Base-by-base conservation (phyloP, 1,140 invertebrate genomes). In the Hypothenemus hampei region DNA sequence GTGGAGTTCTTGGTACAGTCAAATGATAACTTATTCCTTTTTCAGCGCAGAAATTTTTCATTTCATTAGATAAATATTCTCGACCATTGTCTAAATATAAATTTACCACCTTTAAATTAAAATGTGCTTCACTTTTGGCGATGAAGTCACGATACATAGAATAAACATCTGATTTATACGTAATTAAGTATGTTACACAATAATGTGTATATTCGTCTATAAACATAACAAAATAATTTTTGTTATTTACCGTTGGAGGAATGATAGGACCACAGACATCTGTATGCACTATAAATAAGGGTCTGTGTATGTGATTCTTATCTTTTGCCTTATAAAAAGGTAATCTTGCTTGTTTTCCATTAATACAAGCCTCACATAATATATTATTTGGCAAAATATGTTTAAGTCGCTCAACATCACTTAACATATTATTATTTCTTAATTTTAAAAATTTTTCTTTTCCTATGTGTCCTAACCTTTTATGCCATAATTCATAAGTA, bases 21-120 rank as follows among this genome's bases (percentile, higher is more conserved):
- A 66, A 70, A 47, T 77, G 67, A 67, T 75, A 74, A 11, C 51
- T 60, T 48, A 78, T 78, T 4, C 76, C 75, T 41, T 68, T 72
- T 52, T 68, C 35, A 23, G 61, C 44, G 66, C 68, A 74, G 62
- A 59, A 74, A 4, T 59, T 47, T 63, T 72, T 71, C 53, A 75
- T 68, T 46, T 72, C 67, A 48, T 46, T 65, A 15, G 69, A 72
- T 45, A 72, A 65, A 66, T 72, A 74, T 49, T 74, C 69, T 19
- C 65, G 22, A 35, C 69, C 70, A 58, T 75, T 75, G 56, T 73
- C 74, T 57, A 58, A 65, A 57, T 72, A 73, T 10, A 75, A 58
- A 55, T 71, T 65, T 13, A 66, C 66, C 35, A 73, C 10, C 65
- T 69, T 70, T 21, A 26, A 52, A 64, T 67, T 67, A 57, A 72